Base-by-base conservation (phyloP, 1,140 invertebrate genomes). In the Platorchestia sp. region DNA sequence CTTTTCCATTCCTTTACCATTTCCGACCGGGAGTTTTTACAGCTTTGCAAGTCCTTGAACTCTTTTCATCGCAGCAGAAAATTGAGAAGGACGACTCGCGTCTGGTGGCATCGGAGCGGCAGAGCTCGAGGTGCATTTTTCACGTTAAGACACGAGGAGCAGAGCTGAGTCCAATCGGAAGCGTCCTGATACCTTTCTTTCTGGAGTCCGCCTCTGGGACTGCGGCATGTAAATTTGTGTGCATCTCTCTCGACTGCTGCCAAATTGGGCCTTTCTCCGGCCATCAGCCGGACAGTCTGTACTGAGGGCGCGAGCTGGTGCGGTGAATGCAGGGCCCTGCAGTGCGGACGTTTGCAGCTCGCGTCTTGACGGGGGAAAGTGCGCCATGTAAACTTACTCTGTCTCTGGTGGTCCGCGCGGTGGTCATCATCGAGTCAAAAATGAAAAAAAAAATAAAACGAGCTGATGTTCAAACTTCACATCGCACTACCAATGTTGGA, bases 221-320 rank as follows among this genome's bases (percentile, higher is more conserved):
- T 44, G 87, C 87, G 41, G 43, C 87, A 89, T 89, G 87, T 41
- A 89, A 89, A 89, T 89, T 89, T 44, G 87, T 41, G 87, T 89
- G 43, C 43, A 41, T 42, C n/a, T 89, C 87, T 44, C 87, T 42
- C 41, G 87, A 89, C 87, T 89, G 87, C 87, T 42, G 87, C 41
- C 87, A 89, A 89, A 89, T 89, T 89, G 87, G 87, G 43, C 87
- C 87, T 89, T 89, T 89, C 87, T 89, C 41, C 36, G 43, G 87
- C 43, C 87, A 89, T 89, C 87, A 89, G 87, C 87, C 16, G 43
- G 87, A 44, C 87, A 89, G 87, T 44, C 43, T 43, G 87, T 89
- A 89, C 43, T 5, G 53, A 75, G n/a, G 27, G 14, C 10, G 10
- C 59, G 27, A 36, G 14, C n/a, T n/a, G 10, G 10, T 75, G 27